A percentile compares a stretch with the other conserved stretches of the same genome.
phyloP scores from a whole-genome alignment of 1,140 invertebrate genomes.

The Orchesella cincta region DNA sequence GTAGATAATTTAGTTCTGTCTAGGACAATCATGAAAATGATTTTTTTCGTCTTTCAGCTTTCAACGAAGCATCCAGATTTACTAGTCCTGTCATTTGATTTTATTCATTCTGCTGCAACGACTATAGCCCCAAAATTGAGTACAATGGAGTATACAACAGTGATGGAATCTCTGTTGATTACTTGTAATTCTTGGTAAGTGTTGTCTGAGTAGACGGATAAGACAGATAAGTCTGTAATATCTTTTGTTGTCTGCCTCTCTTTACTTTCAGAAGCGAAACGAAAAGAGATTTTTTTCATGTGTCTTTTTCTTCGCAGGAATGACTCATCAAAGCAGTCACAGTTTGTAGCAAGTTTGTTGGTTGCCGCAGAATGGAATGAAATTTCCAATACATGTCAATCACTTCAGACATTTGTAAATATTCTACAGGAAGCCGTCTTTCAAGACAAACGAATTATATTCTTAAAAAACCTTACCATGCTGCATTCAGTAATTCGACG shows the following conservation, averaged over 20 bases:
- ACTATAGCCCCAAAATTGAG: constrained; percentile 13
- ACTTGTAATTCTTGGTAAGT: constrained; percentile 43
- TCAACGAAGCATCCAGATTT: constrained; percentile 36
- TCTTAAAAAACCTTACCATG: constrained; percentile 35
- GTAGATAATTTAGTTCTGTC: background rate
- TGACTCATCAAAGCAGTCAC: constrained; percentile 20
- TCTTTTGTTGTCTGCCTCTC: background rate
- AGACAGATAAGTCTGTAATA: background rate
- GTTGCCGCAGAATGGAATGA: constrained; percentile 35
- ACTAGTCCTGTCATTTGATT: constrained; percentile 37
- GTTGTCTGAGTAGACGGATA: background rate
- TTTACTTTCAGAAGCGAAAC: too few relatives aligned
- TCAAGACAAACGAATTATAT: constrained; percentile 36
- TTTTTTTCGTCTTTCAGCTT: constrained; percentile 20
- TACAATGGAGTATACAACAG: constrained; percentile 32
- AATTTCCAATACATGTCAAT: constrained; percentile 23
- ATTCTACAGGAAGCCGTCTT: constrained; percentile 34
- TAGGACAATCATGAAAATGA: background rate
- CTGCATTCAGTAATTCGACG: constrained; percentile 32
- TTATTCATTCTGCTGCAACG: constrained; percentile 24
- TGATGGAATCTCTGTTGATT: constrained; percentile 39
- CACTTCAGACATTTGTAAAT: constrained; percentile 13
- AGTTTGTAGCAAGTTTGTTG: constrained; percentile 36
- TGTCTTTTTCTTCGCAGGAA: constrained; percentile 27
- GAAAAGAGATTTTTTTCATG: background rate